Evolutionary conservation across 2,888 invertebrate genomes (phyloP).

Genomic region (Ametastegia equiseti): DNA sequence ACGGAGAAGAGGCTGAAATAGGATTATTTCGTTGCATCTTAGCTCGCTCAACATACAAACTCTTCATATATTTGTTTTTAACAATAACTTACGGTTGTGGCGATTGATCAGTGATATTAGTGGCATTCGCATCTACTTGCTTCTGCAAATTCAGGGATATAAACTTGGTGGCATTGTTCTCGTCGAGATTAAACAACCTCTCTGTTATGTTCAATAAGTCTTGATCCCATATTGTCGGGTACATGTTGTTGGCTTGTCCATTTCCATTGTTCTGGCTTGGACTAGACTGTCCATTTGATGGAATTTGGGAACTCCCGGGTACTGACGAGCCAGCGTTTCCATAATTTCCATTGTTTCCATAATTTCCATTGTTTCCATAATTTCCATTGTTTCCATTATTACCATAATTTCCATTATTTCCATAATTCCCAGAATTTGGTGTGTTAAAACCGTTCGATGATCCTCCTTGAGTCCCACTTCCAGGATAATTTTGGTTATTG

Average conservation of each 20-base stretch:
- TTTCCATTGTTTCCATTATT: background rate
- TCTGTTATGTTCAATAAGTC: slow-evolving; percentile 67
- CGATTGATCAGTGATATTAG: slow-evolving; percentile 63
- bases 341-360: background rate
- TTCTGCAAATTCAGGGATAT: slow-evolving; percentile 66
- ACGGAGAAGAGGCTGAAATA: slow-evolving; percentile 63
- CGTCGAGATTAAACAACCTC: slow-evolving; percentile 63
- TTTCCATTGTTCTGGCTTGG: background rate
- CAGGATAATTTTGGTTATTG: background rate
- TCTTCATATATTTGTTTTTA: background rate
- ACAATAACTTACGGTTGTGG: slow-evolving; percentile 60
- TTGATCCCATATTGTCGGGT: slow-evolving; percentile 59
- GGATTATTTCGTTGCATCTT: background rate
- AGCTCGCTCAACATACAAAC: background rate
- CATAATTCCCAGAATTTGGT: background rate
- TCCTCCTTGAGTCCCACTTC: background rate
- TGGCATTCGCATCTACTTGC: slow-evolving; percentile 43
- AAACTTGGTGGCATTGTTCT: slow-evolving; percentile 58
- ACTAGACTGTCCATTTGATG: slow-evolving; percentile 3
- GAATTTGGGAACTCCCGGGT: background rate
- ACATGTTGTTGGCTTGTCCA: background rate
- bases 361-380: background rate
- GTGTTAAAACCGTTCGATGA: background rate
- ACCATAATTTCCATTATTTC: too few relatives aligned
- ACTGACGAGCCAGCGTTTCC: background rate